A percentile compares a stretch with the other conserved stretches of the same genome.
These are phyloP conservation scores for Esox lucius DNA, from an alignment of 2,797 vertebrate species.

Conservation along the genomic window DNA sequence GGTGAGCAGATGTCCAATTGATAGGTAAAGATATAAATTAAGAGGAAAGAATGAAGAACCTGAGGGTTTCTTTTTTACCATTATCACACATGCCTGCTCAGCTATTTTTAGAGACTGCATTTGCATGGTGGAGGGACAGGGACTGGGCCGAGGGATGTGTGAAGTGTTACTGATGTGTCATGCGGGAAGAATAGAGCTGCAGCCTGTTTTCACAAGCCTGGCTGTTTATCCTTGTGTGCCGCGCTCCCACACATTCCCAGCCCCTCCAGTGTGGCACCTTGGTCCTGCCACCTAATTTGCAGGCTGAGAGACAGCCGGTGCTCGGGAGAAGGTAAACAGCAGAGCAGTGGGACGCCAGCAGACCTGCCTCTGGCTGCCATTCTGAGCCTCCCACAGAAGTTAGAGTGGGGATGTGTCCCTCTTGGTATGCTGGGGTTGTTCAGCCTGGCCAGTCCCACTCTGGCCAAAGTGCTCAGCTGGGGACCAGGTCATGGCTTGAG, in stretches of 20 bases:
- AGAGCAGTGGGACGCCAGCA: conserved; percentile 43
- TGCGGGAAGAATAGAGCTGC: conserved; percentile 29
- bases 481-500: conserved; percentile 60
- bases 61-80: conserved; percentile 29
- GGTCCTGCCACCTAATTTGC: conserved; percentile 57
- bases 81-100: conserved; percentile 34
- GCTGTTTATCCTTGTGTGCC: conserved; percentile 58
- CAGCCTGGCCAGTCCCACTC: conserved; percentile 31
- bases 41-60: conserved; percentile 37
- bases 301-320: conserved; percentile 64
- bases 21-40: conserved; percentile 35
- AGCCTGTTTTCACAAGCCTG: conserved; percentile 51
- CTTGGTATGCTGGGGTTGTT: conserved; percentile 42
- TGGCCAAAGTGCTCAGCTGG: conserved; percentile 34
- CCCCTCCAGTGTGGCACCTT: conserved; percentile 47
- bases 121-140: conserved; percentile 1
- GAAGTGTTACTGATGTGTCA: conserved; percentile 37
- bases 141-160: conserved; percentile 7
- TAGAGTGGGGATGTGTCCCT: conserved; percentile 45
- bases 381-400: conserved; percentile 53
- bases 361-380: conserved; percentile 48
- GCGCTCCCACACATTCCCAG: conserved; percentile 51
- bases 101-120: conserved; percentile 38
- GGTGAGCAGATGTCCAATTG: conserved; percentile 49
- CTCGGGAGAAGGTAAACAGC: conserved; percentile 64